Base-by-base conservation (phyloP, 2,888 invertebrate species). In the Junonia oenone region DNA sequence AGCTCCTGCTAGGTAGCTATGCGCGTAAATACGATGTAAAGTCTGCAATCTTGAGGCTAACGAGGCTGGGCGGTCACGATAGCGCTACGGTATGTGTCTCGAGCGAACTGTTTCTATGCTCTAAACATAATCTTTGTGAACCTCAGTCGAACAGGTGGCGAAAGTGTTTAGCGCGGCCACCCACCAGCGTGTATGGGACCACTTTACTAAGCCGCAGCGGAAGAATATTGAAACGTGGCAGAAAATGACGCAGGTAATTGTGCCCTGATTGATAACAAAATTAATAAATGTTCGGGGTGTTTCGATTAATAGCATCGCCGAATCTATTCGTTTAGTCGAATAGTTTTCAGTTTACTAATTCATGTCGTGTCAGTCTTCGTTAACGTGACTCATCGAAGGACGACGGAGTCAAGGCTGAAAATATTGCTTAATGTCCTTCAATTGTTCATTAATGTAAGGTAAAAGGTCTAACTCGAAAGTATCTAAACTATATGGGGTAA, bases 111-210 rank as follows among this genome's bases (percentile, higher is more conserved):
- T 65, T 67, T 68, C 70, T 65, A 70, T 74, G 72, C 75, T 76
- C 79, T 72, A 81, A 84, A 86, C 81, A 76, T 83, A 78, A 82
- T 75, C 73, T 81, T 80, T 87, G 83, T 88, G 80, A 83, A 84
- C 72, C 90, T 91, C 96, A 98, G 98, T 98, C 95, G 96, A 96
- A 94, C 98, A 98, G 95, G 98, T 98, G 93, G 98, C 97, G 95
- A 96, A 96, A 93, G 97, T 98, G 92, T 98, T 98, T 93, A 92
- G 93, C 89, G 96, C 97, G 78, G 97, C 98, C 83, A 95, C 95
- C 91, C 98, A 98, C 92, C 98, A 98, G 94, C 98, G 98, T 91
- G 97, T 97, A 90, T 98, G 98, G 98, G 98, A 98, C 94, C 98
- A 98, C 94, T 98, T 99, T 95, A 98, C 98, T 91, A 98, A 98